phyloP scores from a whole-genome alignment of 2,888 invertebrate species.

The Acronicta alni region DNA sequence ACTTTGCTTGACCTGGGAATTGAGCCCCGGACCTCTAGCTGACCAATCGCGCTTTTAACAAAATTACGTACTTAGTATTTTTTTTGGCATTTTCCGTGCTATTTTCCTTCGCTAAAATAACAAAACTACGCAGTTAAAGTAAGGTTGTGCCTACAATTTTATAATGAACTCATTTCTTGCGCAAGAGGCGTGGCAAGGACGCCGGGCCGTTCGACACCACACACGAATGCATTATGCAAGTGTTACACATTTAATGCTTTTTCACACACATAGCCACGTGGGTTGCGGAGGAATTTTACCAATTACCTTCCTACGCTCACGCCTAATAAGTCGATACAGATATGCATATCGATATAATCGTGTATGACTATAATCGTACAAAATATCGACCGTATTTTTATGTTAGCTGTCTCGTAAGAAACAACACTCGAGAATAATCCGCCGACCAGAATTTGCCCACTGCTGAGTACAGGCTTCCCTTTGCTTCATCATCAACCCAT shows the following conservation, averaged over 20 bases:
- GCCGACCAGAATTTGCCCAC: no score
- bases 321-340: constrained; percentile 1
- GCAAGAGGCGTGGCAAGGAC: constrained; percentile 68
- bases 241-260: constrained; percentile 51
- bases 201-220: constrained; percentile 42
- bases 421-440: no score
- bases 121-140: constrained; percentile 15
- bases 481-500: no score
- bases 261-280: constrained; percentile 43
- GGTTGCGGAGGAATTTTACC: constrained; percentile 21
- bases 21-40: no score
- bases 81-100: no score
- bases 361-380: not conserved
- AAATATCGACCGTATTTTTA: constrained; percentile 1
- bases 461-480: no score
- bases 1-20: no score
- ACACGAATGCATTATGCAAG: constrained; percentile 42
- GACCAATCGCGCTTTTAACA: not conserved
- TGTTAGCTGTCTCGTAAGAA: not conserved
- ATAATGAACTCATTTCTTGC: constrained; percentile 23
- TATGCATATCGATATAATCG: not conserved
- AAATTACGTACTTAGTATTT: no score
- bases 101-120: no score
- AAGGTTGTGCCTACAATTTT: constrained; percentile 26
- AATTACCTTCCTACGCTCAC: constrained; percentile 22